A percentile compares a stretch with the other conserved stretches of the same genome.
phyloP scores from a whole-genome alignment of 2,888 invertebrate species.

The Teinopalpus imperialis region DNA sequence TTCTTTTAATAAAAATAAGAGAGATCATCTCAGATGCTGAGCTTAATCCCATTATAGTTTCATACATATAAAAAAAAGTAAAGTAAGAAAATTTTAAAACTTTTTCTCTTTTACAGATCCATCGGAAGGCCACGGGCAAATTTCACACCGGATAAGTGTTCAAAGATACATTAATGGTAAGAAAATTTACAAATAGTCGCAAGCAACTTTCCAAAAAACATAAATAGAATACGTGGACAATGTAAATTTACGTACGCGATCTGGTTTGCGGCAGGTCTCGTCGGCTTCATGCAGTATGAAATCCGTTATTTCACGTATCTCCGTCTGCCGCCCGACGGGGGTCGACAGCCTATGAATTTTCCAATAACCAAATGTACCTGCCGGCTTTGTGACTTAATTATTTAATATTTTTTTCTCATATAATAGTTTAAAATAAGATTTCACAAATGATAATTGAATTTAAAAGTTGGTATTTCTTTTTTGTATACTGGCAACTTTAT shows the following conservation, averaged over 20 bases:
- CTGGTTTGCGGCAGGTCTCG: slow-evolving; percentile 35
- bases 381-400: too few species aligned
- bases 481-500: too few species aligned
- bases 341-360: slow-evolving; percentile 66
- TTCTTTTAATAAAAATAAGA: too few species aligned
- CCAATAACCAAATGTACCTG: slow-evolving; percentile 59
- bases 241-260: slow-evolving; percentile 28
- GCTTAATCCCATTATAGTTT: too few species aligned
- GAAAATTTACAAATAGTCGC: slow-evolving; percentile 30
- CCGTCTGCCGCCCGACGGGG: slow-evolving; percentile 59
- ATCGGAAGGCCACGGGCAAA: slow-evolving; percentile 68
- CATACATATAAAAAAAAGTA: too few species aligned
- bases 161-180: slow-evolving; percentile 78
- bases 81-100: too few species aligned
- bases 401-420: too few species aligned
- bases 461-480: too few species aligned
- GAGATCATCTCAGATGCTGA: too few species aligned
- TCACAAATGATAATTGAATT: too few species aligned
- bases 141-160: slow-evolving; percentile 67
- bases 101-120: slow-evolving; percentile 50
- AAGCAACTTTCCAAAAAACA: slow-evolving; percentile 21
- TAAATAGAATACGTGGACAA: slow-evolving; percentile 8
- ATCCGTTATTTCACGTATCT: slow-evolving; percentile 51
- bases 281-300: slow-evolving; percentile 48
- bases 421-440: too few species aligned